These are phyloP conservation scores for Venusia cambrica DNA, from an alignment of 2,888 invertebrate genomes.

Conservation along the genomic window DNA sequence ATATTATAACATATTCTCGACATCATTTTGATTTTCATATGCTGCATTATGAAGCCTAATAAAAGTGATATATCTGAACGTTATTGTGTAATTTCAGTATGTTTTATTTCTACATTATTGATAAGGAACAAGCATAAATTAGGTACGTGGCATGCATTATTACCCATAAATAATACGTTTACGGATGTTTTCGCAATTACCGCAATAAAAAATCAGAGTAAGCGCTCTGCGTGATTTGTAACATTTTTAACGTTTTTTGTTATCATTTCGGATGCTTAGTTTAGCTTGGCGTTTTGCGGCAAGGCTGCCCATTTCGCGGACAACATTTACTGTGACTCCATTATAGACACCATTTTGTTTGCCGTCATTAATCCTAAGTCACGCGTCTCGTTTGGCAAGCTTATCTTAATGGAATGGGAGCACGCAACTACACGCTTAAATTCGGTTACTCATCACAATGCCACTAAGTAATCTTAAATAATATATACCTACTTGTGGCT, in stretches of 20 bases:
- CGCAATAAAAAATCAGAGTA: slow-evolving; percentile 32
- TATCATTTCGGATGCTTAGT: slow-evolving; percentile 27
- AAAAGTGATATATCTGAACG: too few relatives aligned
- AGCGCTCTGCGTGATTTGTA: slow-evolving; percentile 33
- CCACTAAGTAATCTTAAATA: slow-evolving; percentile 35
- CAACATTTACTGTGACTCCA: slow-evolving; percentile 42
- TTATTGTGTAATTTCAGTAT: background rate
- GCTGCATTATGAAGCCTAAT: too few relatives aligned
- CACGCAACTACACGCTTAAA: slow-evolving; percentile 48
- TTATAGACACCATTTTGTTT: slow-evolving; percentile 57
- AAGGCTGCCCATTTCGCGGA: slow-evolving; percentile 23
- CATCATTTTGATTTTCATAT: too few relatives aligned
- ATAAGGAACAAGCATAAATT: slow-evolving; percentile 13
- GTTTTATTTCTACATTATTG: slow-evolving; percentile 8
- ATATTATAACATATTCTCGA: too few relatives aligned
- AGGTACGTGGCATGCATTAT: slow-evolving; percentile 13
- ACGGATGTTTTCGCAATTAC: slow-evolving; percentile 31
- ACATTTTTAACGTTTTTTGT: slow-evolving; percentile 31
- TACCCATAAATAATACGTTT: slow-evolving; percentile 23
- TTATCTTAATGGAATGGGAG: slow-evolving; percentile 60
- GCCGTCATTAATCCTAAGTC: slow-evolving; percentile 58
- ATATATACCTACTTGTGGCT: too few relatives aligned
- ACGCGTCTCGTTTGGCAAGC: slow-evolving; percentile 56
- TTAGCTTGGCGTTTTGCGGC: slow-evolving; percentile 25
- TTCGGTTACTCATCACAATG: slow-evolving; percentile 42